These are phyloP conservation scores for Notamacropus eugenii DNA, from an alignment of 2,797 vertebrate genomes.

Conservation along the genomic window DNA sequence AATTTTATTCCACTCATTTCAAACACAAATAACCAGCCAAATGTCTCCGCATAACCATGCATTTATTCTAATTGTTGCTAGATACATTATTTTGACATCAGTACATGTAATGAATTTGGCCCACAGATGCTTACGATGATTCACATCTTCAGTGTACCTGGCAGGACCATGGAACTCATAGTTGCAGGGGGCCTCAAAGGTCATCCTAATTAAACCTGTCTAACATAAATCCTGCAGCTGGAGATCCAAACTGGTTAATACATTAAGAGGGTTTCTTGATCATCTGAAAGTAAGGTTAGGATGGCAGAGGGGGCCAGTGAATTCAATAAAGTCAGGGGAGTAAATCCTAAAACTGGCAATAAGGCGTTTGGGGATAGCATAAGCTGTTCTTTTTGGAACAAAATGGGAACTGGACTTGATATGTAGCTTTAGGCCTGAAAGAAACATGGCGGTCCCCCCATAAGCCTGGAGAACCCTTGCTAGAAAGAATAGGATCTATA, in stretches of 20 bases:
- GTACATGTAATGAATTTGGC: constrained; percentile 28
- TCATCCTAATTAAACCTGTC: not conserved
- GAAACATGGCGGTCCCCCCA: not conserved
- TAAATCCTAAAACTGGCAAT: not conserved
- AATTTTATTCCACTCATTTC: not conserved
- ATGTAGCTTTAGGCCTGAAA: not conserved
- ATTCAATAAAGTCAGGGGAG: not conserved
- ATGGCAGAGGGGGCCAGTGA: not conserved
- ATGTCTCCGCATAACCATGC: constrained; percentile 27
- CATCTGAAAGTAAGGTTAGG: not conserved
- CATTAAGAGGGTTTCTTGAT: not conserved
- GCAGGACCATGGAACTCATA: not conserved
- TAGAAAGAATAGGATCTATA: not conserved
- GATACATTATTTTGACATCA: constrained; percentile 39
- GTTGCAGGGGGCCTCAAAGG: not conserved
- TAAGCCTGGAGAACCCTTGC: not conserved
- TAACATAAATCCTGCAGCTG: not conserved
- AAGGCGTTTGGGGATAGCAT: not conserved
- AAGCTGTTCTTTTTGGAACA: not conserved
- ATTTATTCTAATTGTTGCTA: constrained; percentile 34
- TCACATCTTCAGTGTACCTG: not conserved
- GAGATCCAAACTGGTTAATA: not conserved
- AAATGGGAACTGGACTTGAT: not conserved
- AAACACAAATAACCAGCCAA: not conserved
- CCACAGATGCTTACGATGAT: not conserved